phyloP scores from a whole-genome alignment of 2,797 vertebrate genomes.

The Sebastes alutus region DNA sequence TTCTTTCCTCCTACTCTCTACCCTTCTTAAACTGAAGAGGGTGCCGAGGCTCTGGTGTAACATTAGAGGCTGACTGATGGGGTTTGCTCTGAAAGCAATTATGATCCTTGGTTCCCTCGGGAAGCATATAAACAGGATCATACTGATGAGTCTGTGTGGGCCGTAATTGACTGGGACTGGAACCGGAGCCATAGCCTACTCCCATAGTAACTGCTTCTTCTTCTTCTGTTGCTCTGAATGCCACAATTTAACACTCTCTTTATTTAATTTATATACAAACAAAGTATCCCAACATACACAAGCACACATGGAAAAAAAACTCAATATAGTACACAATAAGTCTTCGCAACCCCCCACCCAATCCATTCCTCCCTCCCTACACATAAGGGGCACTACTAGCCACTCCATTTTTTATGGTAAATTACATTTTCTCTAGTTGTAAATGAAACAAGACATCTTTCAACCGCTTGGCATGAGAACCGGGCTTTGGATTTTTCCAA shows the following conservation, averaged over 20 bases:
- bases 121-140: slow-evolving; percentile 57
- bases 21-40: neutral
- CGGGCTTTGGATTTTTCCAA: no score
- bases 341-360: neutral
- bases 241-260: neutral
- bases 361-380: neutral
- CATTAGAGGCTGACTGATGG: slow-evolving; percentile 50
- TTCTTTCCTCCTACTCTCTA: neutral
- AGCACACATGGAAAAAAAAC: neutral
- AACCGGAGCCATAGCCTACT: slow-evolving; percentile 13
- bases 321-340: neutral
- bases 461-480: no score
- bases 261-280: neutral
- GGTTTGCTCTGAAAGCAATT: slow-evolving; percentile 64
- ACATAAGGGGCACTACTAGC: neutral
- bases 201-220: neutral
- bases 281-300: neutral
- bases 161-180: slow-evolving; percentile 47
- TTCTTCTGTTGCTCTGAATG: slow-evolving; percentile 27
- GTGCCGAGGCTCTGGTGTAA: slow-evolving; percentile 21
- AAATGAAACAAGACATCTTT: no score
- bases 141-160: slow-evolving; percentile 61
- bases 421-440: no score
- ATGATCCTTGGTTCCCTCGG: slow-evolving; percentile 44
- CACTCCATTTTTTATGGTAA: no score